Conservation (phyloP, 2,797 vertebrate species). For the Sciurus vulgaris region DNA sequence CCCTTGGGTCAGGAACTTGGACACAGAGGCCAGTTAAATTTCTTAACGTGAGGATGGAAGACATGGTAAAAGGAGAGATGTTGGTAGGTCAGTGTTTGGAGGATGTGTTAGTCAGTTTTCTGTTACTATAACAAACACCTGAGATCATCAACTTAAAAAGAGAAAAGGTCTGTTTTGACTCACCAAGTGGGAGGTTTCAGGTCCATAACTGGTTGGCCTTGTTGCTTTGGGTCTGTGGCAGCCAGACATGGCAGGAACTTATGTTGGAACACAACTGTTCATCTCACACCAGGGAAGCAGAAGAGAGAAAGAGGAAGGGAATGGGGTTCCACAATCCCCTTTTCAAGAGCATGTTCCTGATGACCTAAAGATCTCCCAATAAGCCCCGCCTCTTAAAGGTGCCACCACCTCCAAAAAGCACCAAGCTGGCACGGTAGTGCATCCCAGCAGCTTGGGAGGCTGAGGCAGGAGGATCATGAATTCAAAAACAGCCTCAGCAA, state of each 20-base stretch:
- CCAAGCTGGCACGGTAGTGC: neutral
- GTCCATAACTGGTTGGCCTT: too few relatives aligned
- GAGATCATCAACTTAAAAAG: neutral
- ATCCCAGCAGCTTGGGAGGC: too few relatives aligned
- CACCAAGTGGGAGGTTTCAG: neutral
- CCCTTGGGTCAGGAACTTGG: neutral
- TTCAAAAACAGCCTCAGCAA: too few relatives aligned
- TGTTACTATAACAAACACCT: neutral
- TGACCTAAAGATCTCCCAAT: neutral
- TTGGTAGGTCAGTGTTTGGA: neutral
- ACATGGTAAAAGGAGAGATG: neutral
- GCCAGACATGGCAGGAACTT: neutral
- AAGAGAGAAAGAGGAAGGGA: neutral
- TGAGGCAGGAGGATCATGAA: too few relatives aligned
- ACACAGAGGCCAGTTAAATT: neutral
- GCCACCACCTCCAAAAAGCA: neutral
- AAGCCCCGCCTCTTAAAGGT: neutral
- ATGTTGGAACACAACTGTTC: neutral
- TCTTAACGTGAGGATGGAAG: rapidly evolving
- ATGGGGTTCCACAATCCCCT: neutral
- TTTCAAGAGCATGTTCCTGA: neutral
- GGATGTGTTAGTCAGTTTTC: neutral
- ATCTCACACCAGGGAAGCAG: neutral
- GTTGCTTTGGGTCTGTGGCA: neutral
- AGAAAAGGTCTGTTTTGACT: neutral